Conservation (phyloP, 2,888 invertebrate genomes). For the Eledona agricola region DNA sequence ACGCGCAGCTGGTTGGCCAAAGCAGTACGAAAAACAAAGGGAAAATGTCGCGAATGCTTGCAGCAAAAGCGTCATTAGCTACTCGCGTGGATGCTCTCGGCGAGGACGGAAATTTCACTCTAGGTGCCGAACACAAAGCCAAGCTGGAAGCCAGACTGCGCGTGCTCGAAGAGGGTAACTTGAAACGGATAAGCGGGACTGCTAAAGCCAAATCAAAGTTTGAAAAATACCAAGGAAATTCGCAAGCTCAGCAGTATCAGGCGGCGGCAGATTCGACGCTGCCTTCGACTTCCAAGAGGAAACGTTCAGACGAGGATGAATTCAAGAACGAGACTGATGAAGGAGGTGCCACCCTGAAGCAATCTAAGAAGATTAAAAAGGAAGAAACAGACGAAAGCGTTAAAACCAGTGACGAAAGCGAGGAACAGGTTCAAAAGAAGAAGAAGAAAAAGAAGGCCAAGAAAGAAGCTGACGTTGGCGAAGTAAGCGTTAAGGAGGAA, state of each 20-base stretch:
- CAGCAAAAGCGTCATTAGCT: constrained; percentile 94
- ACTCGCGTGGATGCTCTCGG: constrained; percentile 96
- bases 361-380: constrained; percentile 56
- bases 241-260: constrained; percentile 82
- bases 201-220: constrained; percentile 89
- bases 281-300: constrained; percentile 68
- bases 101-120: constrained; percentile 81
- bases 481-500: constrained; percentile 48
- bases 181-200: constrained; percentile 84
- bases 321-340: constrained; percentile 48
- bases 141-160: constrained; percentile 84
- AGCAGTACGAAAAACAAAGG: constrained; percentile 92
- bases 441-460: constrained; percentile 49
- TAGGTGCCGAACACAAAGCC: constrained; percentile 90
- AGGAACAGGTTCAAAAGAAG: constrained; percentile 41
- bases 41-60: constrained; percentile 93
- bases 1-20: constrained; percentile 92
- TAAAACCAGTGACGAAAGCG: constrained; percentile 45
- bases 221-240: constrained; percentile 90
- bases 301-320: constrained; percentile 64
- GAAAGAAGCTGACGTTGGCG: constrained; percentile 42
- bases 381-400: constrained; percentile 43
- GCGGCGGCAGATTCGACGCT: constrained; percentile 86
- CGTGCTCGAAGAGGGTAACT: constrained; percentile 86
- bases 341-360: constrained; percentile 50